Percentiles rank a stretch among this genome's conserved stretches.
Evolutionary conservation across 1,140 invertebrate species (phyloP).

Genomic region (Calliopsis andreniformis): DNA sequence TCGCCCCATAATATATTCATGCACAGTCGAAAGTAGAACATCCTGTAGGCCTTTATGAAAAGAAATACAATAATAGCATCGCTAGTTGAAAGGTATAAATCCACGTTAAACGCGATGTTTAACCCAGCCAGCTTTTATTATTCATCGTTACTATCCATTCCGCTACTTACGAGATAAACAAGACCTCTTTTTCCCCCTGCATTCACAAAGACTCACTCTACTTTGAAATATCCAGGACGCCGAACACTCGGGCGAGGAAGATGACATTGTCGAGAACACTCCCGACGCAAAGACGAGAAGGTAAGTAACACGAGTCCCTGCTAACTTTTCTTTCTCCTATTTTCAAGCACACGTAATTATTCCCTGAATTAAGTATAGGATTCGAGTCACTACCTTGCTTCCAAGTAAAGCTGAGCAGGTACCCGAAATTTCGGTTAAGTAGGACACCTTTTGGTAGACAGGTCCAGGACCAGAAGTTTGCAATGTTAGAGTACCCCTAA

Average conservation of each 20-base stretch:
- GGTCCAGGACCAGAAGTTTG: no score
- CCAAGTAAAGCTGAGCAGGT: no score
- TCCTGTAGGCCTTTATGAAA: no score
- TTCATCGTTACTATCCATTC: background rate
- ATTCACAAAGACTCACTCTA: conserved; percentile 21
- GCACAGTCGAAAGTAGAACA: no score
- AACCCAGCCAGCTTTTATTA: background rate
- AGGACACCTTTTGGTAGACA: no score
- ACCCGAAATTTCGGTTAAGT: no score
- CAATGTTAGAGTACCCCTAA: no score
- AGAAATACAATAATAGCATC: no score
- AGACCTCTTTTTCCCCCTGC: background rate
- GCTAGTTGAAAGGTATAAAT: no score
- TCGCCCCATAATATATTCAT: no score
- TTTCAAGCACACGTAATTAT: background rate
- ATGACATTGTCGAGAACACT: conserved; percentile 59
- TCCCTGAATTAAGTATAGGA: background rate
- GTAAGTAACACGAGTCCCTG: conserved; percentile 51
- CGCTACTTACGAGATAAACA: conserved; percentile 19
- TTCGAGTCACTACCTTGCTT: no score
- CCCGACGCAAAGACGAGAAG: conserved; percentile 51
- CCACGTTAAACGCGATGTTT: background rate
- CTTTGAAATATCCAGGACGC: conserved; percentile 43
- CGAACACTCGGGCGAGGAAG: conserved; percentile 48
- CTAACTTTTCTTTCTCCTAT: background rate